These are phyloP conservation scores for Tapirus terrestris DNA, from an alignment of 2,113 vertebrate genomes.

Conservation along the genomic window DNA sequence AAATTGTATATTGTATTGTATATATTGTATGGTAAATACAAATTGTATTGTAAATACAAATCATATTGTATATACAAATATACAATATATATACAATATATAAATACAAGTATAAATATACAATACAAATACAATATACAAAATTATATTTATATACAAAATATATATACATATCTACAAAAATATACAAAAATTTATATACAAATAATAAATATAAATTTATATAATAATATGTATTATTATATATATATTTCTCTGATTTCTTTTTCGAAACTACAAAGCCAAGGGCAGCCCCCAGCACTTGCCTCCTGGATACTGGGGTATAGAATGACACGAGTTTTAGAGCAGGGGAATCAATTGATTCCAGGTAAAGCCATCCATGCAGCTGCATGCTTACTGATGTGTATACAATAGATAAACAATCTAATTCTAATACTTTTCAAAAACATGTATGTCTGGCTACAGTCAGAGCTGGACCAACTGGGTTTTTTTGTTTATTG, in stretches of 20 bases:
- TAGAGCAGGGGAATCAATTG: neutral
- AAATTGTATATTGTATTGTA: no score
- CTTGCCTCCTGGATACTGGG: neutral
- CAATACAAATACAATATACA: no score
- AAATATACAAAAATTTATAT: no score
- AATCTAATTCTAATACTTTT: neutral
- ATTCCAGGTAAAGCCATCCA: neutral
- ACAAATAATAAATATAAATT: no score
- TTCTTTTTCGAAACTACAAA: neutral
- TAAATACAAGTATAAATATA: no score
- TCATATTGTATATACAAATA: no score
- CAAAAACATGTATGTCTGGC: neutral
- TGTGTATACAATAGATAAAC: neutral
- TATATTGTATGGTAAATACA: no score
- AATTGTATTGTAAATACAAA: no score
- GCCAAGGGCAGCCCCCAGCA: neutral
- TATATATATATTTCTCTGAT: neutral
- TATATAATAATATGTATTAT: no score
- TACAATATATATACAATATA: no score
- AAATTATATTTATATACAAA: no score
- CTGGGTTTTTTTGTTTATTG: neutral
- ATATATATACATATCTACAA: no score
- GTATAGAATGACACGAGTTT: neutral
- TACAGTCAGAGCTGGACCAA: neutral
- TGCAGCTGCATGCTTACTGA: neutral